A percentile compares a stretch with the other conserved stretches of the same genome.
These are phyloP conservation scores for Enteromius trimaculatus DNA, from an alignment of 2,797 vertebrate genomes.

Conservation along the genomic window DNA sequence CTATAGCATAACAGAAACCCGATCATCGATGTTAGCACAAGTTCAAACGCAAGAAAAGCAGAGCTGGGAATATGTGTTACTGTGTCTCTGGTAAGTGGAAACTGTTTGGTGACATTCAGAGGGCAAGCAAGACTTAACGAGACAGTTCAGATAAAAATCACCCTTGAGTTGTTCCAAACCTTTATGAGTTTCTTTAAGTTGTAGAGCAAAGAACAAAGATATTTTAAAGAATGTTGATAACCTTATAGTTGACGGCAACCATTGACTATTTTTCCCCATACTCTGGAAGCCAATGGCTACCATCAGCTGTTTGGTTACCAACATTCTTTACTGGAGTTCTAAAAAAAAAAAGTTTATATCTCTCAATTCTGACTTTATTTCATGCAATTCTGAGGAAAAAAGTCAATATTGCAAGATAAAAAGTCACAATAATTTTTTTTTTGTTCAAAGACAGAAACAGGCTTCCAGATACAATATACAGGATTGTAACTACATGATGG, in stretches of 20 bases:
- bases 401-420: too few relatives aligned
- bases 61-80: conserved; percentile 8
- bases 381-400: background rate
- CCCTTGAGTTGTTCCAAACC: background rate
- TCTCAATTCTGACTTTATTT: background rate
- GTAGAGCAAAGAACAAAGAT: background rate
- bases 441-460: background rate
- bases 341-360: too few relatives aligned
- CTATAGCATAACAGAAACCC: conserved; percentile 18
- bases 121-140: background rate
- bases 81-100: background rate
- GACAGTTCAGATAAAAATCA: background rate
- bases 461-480: background rate
- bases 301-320: background rate
- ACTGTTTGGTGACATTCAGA: background rate
- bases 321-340: background rate
- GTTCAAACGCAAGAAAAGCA: background rate
- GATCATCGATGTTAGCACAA: background rate
- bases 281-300: background rate
- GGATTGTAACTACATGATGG: background rate
- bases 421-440: background rate
- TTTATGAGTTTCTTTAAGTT: background rate
- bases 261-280: background rate
- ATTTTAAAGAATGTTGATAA: background rate
- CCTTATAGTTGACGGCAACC: background rate